Evolutionary conservation across 2,888 invertebrate species (phyloP).

Genomic region (Xestoiulus laeticollis): DNA sequence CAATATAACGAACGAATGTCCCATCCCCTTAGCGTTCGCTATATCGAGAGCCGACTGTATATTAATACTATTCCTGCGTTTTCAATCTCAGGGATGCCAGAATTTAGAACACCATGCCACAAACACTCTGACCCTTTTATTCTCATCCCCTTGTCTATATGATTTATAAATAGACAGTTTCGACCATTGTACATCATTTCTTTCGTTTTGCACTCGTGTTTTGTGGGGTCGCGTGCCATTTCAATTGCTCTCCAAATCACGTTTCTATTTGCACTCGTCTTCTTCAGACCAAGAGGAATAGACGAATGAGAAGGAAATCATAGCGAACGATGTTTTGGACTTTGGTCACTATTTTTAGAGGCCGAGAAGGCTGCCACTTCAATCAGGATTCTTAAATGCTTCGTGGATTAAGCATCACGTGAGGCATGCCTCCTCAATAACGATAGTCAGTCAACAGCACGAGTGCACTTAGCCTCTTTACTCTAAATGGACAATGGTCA

Average conservation of each 20-base stretch:
- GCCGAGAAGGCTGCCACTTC: neutral
- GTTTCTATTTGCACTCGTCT: constrained; percentile 20
- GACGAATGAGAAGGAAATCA: neutral
- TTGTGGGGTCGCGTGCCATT: constrained; percentile 1
- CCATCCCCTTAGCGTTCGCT: too few relatives aligned
- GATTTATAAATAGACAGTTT: neutral
- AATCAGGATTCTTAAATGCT: neutral
- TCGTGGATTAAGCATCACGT: neutral
- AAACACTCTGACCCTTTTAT: too few relatives aligned
- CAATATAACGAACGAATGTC: too few relatives aligned
- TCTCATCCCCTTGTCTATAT: neutral
- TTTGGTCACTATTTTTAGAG: neutral
- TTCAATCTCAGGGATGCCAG: too few relatives aligned
- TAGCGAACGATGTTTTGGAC: neutral
- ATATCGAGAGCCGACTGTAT: too few relatives aligned
- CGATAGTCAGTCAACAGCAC: neutral
- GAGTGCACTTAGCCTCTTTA: neutral
- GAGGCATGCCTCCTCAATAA: neutral
- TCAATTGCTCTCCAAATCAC: neutral
- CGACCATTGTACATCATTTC: neutral
- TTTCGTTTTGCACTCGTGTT: constrained; percentile 32
- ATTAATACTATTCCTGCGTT: too few relatives aligned
- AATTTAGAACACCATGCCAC: too few relatives aligned
- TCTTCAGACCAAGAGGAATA: neutral
- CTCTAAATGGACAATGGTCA: constrained; percentile 17